Evolutionary conservation across 1,140 invertebrate species (phyloP).

Genomic region (Drosophila gunungcola): DNA sequence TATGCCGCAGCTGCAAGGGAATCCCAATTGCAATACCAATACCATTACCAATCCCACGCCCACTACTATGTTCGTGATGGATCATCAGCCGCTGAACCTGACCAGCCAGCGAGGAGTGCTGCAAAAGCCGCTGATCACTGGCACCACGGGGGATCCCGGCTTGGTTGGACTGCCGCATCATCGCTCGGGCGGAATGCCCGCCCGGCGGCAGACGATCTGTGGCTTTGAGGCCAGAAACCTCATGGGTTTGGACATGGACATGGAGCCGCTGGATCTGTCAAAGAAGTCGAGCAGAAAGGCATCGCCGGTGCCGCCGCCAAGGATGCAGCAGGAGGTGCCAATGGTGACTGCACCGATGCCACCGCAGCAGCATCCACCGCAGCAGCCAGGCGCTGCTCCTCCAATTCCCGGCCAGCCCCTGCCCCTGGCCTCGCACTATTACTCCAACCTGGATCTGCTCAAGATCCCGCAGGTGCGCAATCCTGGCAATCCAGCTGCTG

Average conservation of each 20-base stretch:
- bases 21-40: constrained; percentile 1
- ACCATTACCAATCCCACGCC: not conserved
- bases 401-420: constrained; percentile 10
- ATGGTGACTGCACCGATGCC: not conserved
- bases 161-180: constrained; percentile 29
- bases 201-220: constrained; percentile 75
- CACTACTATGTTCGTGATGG: constrained; percentile 38
- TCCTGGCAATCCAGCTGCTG: constrained; percentile 21
- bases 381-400: not conserved
- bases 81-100: constrained; percentile 68
- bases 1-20: constrained; percentile 37
- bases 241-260: constrained; percentile 60
- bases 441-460: constrained; percentile 76
- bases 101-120: constrained; percentile 51
- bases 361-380: constrained; percentile 1
- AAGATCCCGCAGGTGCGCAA: constrained; percentile 80
- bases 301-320: constrained; percentile 28
- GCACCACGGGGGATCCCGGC: constrained; percentile 22
- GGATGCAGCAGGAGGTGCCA: constrained; percentile 17
- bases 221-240: constrained; percentile 78
- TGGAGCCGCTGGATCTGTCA: constrained; percentile 76
- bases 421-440: constrained; percentile 62
- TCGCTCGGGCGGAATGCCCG: constrained; percentile 50
- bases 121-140: constrained; percentile 11
- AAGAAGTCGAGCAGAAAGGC: constrained; percentile 60